Conservation (phyloP, 2,797 vertebrate species). For the Buphagus erythrorhynchus region DNA sequence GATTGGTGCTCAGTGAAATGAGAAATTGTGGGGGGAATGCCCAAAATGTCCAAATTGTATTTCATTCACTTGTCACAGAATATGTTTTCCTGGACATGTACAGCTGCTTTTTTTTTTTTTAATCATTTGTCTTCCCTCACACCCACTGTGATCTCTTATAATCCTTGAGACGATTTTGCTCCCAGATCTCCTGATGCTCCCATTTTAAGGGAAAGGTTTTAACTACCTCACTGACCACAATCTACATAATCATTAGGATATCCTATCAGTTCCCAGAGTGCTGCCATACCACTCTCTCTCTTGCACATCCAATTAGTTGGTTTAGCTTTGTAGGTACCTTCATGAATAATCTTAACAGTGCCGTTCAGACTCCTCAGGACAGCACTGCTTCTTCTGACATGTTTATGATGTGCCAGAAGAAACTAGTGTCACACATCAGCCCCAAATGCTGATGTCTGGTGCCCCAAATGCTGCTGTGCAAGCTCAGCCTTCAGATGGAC, state of each 20-base stretch:
- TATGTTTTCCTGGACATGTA: neutral
- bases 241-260: neutral
- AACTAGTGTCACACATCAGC: neutral
- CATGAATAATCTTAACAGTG: neutral
- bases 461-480: neutral
- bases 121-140: neutral
- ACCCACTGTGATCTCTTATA: neutral
- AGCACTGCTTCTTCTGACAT: neutral
- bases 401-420: neutral
- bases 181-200: neutral
- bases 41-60: neutral
- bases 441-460: neutral
- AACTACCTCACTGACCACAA: neutral
- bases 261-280: neutral
- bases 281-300: neutral
- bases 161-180: neutral
- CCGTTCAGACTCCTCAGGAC: neutral
- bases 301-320: neutral
- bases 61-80: neutral
- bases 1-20: neutral
- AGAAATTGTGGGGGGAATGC: neutral
- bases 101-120: neutral
- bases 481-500: neutral
- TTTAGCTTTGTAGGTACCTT: neutral
- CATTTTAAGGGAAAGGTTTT: neutral